Conservation (phyloP, 2,113 vertebrate genomes). For the rat (Rattus norvegicus) region GRCr8 NC_086022.1:86162001-86162500, state of each 20-base stretch:
- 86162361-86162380: not conserved
- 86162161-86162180: not conserved
- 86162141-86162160: not conserved
- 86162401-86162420: not conserved
- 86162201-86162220: not conserved
- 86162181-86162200: not conserved
- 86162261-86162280: not conserved
- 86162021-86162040: constrained; percentile 19
- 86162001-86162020: not conserved
- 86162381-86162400: too few species aligned
- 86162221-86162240: not conserved
- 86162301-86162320: not conserved
- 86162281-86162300: not conserved
- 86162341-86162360: not conserved
- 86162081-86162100: not conserved
- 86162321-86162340: not conserved
- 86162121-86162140: not conserved
- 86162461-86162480: not conserved
- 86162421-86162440: not conserved
- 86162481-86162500: too few species aligned
- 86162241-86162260: not conserved
- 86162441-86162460: not conserved
- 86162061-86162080: not conserved
- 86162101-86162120: not conserved
- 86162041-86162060: not conserved